Base-by-base conservation (phyloP, 1,140 invertebrate genomes). In the Doryteuthis pealeii region DNA sequence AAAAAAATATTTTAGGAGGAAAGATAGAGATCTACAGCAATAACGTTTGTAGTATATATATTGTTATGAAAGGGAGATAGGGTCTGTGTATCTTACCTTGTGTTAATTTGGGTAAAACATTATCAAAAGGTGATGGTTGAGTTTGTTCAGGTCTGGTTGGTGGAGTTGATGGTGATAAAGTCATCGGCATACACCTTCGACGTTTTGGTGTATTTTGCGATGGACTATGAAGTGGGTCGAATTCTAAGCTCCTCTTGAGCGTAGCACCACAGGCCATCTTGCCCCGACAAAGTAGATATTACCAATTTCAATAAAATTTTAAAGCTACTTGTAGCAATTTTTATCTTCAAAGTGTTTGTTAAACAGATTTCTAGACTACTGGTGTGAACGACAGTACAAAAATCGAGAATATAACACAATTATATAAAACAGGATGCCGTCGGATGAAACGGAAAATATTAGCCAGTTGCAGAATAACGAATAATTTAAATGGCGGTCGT, bases 241-340 rank as follows among this genome's bases (percentile, higher is more conserved):
- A 97, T 88, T 98, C 95, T 83, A 96, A 91, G 85, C 93, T 93
- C 87, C 95, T 92, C 91, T 97, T 98, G 74, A 86, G 71, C 43
- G 84, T 85, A 82, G 95, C 97, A 88, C 95, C 95, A 91, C 96
- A 97, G 90, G 96, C 96, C 96, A 97, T 97, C 65, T 80, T 81
- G 45, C 15, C 31, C 66, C 68, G 18, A 33, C 31, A 68, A 68
- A 68, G 30, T 40, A 40, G 35, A 40, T 40, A 40, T 40, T 10
- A 10, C 35, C 35, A 10, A 40, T 40, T 40, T 40, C 35, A 40
- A 40, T 10, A 40, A 40, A 40, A 10, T 40, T 40, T 40, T 40
- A 40, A 40, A 40, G 35, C 3, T 10, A 40, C 3, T 10, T 40
- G 3, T 40, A 40, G 35, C 4, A 40, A 40, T 3, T 40, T 40